Evolutionary conservation across 2,797 vertebrate species (phyloP).

Genomic region (Myotis pilosus): DNA sequence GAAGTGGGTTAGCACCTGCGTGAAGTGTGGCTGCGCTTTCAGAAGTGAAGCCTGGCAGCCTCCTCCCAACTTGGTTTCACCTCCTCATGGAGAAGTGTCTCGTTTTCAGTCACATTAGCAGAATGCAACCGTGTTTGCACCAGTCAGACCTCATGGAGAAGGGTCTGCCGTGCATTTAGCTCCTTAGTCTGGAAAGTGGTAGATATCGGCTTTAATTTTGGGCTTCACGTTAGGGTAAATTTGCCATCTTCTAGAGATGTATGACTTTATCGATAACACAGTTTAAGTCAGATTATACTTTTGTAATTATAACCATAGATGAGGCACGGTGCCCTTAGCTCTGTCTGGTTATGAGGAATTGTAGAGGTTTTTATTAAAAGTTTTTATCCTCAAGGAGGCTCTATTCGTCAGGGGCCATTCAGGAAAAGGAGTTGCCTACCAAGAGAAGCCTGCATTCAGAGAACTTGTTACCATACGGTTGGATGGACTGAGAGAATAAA

Average conservation of each 20-base stretch:
- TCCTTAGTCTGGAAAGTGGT: background rate
- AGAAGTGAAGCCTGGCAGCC: background rate
- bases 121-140: background rate
- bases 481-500: background rate
- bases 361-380: background rate
- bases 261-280: background rate
- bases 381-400: background rate
- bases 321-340: background rate
- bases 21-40: background rate
- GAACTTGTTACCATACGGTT: background rate
- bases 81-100: background rate
- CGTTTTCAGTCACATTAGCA: background rate
- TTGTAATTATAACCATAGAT: background rate
- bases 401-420: background rate
- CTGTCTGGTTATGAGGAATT: background rate
- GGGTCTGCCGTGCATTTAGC: background rate
- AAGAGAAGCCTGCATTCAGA: background rate
- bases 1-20: background rate
- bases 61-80: background rate
- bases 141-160: background rate
- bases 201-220: background rate
- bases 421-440: background rate
- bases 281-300: background rate
- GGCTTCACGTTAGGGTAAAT: background rate
- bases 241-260: background rate